Conservation (phyloP, 2,113 vertebrate species). For the Gobio gobio region DNA sequence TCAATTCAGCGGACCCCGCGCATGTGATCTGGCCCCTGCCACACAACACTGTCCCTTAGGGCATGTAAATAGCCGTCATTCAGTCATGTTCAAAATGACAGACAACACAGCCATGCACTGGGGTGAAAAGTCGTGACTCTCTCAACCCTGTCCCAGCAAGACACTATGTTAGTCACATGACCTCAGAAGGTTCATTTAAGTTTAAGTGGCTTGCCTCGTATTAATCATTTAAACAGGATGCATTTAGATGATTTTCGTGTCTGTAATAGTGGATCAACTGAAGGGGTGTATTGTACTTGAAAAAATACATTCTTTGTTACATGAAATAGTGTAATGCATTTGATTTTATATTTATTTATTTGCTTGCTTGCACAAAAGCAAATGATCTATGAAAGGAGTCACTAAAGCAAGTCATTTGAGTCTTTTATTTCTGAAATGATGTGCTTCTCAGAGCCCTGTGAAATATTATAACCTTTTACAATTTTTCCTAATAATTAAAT, state of each 20-base stretch:
- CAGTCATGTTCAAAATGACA: slow-evolving; percentile 50
- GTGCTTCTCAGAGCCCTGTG: neutral
- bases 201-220: slow-evolving; percentile 15
- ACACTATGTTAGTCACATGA: slow-evolving; percentile 47
- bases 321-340: neutral
- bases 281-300: neutral
- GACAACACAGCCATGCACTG: slow-evolving; percentile 25
- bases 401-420: neutral
- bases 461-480: neutral
- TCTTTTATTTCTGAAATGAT: neutral
- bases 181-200: slow-evolving; percentile 12
- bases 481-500: neutral
- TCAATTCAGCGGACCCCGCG: slow-evolving; percentile 51
- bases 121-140: slow-evolving; percentile 29
- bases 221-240: slow-evolving; percentile 18
- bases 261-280: neutral
- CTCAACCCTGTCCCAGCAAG: slow-evolving; percentile 29
- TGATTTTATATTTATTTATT: neutral
- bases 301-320: no score
- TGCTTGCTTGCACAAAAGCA: neutral
- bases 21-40: slow-evolving; percentile 58
- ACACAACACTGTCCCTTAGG: slow-evolving; percentile 35
- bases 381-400: neutral
- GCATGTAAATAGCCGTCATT: slow-evolving; percentile 58
- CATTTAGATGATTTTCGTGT: neutral